Conservation (phyloP, 2,888 invertebrate species). For the Agrotis segetum region DNA sequence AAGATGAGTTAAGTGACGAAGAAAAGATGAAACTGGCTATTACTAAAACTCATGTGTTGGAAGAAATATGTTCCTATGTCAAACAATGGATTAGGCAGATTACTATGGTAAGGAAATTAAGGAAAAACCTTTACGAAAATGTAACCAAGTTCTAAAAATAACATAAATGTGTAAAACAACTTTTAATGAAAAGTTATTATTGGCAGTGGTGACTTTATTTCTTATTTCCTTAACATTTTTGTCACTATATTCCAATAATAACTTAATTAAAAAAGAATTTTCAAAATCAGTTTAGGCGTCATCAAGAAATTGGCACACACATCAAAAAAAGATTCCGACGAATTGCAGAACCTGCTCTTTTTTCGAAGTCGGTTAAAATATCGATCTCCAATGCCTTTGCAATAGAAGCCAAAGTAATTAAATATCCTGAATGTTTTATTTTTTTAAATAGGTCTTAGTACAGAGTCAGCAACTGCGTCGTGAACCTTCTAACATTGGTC, state of each 20-base stretch:
- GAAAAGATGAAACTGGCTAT: constrained; percentile 91
- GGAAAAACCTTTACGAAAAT: too few relatives aligned
- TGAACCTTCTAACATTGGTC: constrained; percentile 95
- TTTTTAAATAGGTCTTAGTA: constrained; percentile 91
- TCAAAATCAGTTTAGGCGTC: too few relatives aligned
- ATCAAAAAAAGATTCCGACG: too few relatives aligned
- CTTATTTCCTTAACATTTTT: too few relatives aligned
- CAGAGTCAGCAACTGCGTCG: constrained; percentile 95
- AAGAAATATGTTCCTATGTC: constrained; percentile 92
- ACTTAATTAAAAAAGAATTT: too few relatives aligned
- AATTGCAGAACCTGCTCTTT: too few relatives aligned
- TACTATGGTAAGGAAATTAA: constrained; percentile 89
- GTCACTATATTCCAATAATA: too few relatives aligned
- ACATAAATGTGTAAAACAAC: too few relatives aligned
- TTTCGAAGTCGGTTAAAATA: not conserved
- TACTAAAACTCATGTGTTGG: constrained; percentile 91
- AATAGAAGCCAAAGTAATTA: not conserved
- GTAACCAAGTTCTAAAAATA: too few relatives aligned
- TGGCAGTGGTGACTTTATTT: too few relatives aligned
- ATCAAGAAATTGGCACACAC: too few relatives aligned
- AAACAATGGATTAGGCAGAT: constrained; percentile 94
- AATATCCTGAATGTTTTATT: not conserved
- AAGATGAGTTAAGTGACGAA: constrained; percentile 90
- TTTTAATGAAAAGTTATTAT: too few relatives aligned
- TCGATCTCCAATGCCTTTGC: not conserved